Conservation (phyloP, 2,797 vertebrate genomes). For the Iguana delicatissima region DNA sequence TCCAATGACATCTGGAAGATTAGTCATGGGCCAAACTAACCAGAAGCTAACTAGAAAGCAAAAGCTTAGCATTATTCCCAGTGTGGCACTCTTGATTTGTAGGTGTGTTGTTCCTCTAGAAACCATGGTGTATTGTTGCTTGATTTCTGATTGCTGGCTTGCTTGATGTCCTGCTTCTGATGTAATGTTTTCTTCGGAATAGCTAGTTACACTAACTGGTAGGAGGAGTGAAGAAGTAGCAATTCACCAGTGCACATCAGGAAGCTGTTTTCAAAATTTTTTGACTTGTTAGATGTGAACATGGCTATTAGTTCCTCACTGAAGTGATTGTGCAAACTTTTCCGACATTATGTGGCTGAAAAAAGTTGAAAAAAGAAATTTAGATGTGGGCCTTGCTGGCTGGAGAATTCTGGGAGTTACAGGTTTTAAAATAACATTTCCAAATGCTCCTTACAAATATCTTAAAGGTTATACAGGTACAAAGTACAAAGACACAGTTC, state of each 20-base stretch:
- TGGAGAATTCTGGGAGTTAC: no score
- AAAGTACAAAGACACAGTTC: no score
- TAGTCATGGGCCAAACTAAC: background rate
- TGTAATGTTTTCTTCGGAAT: background rate
- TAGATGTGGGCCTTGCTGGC: background rate
- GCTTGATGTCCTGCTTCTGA: background rate
- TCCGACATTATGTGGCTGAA: background rate
- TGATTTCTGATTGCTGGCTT: background rate
- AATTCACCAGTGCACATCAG: background rate
- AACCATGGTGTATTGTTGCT: background rate
- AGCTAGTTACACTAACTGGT: no score
- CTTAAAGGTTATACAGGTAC: background rate
- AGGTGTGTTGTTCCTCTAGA: background rate
- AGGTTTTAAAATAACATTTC: no score
- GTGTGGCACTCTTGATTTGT: background rate
- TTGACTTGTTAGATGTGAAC: background rate
- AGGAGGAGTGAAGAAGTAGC: background rate
- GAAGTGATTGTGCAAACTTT: background rate
- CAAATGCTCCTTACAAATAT: no score
- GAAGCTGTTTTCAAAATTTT: background rate
- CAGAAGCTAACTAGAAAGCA: background rate
- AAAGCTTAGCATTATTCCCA: background rate
- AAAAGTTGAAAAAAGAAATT: background rate
- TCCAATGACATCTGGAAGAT: background rate
- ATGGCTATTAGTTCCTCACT: background rate